Evolutionary conservation across 2,888 invertebrate species (phyloP).

Genomic region (Caradrina clavipalpis): DNA sequence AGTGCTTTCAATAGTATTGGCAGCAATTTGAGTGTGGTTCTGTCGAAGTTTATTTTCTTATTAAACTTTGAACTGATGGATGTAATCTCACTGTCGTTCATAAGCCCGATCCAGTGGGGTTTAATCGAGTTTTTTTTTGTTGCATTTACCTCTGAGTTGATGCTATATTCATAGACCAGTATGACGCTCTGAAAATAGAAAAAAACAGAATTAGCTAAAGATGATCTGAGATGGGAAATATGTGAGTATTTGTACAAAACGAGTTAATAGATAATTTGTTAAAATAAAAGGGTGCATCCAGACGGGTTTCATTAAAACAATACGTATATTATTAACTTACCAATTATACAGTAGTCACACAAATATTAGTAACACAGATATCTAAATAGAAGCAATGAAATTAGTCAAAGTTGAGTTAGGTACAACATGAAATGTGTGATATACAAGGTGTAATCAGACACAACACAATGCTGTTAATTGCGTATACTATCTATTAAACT

Average conservation of each 20-base stretch:
- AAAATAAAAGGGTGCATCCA: background rate
- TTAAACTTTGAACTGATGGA: constrained; percentile 71
- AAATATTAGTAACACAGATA: constrained; percentile 21
- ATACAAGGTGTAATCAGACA: no score
- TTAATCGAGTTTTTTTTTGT: constrained; percentile 60
- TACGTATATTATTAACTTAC: constrained; percentile 19
- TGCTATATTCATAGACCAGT: constrained; percentile 81
- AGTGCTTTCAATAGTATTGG: constrained; percentile 80
- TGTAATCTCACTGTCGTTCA: constrained; percentile 73
- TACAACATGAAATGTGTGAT: no score
- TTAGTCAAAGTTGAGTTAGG: background rate
- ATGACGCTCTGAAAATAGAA: constrained; percentile 81
- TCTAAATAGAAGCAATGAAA: background rate
- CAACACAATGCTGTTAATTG: no score
- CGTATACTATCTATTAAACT: no score
- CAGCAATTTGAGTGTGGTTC: constrained; percentile 75
- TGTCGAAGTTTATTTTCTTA: constrained; percentile 73
- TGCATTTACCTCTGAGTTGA: constrained; percentile 66
- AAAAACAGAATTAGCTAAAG: constrained; percentile 13
- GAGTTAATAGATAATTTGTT: background rate
- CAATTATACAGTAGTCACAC: background rate
- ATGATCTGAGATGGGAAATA: background rate
- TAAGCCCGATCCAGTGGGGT: constrained; percentile 75
- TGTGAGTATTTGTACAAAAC: background rate
- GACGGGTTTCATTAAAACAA: background rate